A percentile compares a stretch with the other conserved stretches of the same genome.
phyloP scores from a whole-genome alignment of 2,888 invertebrate genomes.

The Ichneumon xanthorius region DNA sequence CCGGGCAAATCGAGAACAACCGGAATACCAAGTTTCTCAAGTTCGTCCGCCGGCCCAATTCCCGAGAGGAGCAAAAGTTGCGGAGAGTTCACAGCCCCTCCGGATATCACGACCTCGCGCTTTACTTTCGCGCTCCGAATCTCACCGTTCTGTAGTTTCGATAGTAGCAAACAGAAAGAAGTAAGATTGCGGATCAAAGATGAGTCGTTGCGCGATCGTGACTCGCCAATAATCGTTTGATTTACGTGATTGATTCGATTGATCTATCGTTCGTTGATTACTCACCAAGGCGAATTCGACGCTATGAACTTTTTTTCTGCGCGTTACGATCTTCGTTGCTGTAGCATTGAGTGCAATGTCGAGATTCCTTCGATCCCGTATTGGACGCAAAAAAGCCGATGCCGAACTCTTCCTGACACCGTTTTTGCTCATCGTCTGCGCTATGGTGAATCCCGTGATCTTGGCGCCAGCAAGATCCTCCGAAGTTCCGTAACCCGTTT shows the following conservation, averaged over 20 bases:
- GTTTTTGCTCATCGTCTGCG: slow-evolving; percentile 88
- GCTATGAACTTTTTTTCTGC: slow-evolving; percentile 86
- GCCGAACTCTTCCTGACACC: slow-evolving; percentile 88
- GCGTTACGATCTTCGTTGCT: slow-evolving; percentile 86
- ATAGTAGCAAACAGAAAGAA: slow-evolving; percentile 8
- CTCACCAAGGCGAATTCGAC: slow-evolving; percentile 86
- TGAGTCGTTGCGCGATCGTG: not conserved
- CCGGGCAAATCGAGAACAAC: slow-evolving; percentile 88
- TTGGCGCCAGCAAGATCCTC: slow-evolving; percentile 88
- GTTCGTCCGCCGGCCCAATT: slow-evolving; percentile 87
- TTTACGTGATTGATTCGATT: not conserved
- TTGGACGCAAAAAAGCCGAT: slow-evolving; percentile 87
- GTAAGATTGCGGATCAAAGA: slow-evolving; percentile 3
- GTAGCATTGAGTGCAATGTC: slow-evolving; percentile 87
- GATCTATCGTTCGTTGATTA: slow-evolving; percentile 74
- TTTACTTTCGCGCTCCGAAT: slow-evolving; percentile 66
- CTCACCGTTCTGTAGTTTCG: slow-evolving; percentile 70
- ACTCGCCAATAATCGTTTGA: not conserved
- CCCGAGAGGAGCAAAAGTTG: slow-evolving; percentile 90
- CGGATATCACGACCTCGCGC: slow-evolving; percentile 87
- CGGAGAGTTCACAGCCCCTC: slow-evolving; percentile 89
- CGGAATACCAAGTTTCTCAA: slow-evolving; percentile 87
- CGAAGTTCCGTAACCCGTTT: slow-evolving; percentile 88
- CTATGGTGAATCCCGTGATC: slow-evolving; percentile 88
- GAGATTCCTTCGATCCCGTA: slow-evolving; percentile 86